A percentile compares a stretch with the other conserved stretches of the same genome.
phyloP scores from a whole-genome alignment of 2,113 vertebrate species.

The Lynx canadensis region DNA sequence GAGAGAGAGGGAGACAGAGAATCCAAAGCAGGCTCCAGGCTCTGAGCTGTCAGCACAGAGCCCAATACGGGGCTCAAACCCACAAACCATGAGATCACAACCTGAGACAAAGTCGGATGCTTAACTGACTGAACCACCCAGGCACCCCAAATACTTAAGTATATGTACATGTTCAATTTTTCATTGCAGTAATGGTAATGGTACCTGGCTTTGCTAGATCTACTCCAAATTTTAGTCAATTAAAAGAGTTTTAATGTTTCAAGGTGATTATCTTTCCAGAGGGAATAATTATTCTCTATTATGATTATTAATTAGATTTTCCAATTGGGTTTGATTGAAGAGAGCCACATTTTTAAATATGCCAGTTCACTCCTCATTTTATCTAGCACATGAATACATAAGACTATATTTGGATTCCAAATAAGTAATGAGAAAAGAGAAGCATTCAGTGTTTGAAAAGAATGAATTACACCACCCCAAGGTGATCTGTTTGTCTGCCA shows the following conservation, averaged over 20 bases:
- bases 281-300: background rate
- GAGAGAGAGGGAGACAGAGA: no score
- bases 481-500: background rate
- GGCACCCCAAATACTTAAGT: background rate
- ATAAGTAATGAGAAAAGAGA: background rate
- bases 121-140: no score
- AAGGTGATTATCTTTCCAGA: background rate
- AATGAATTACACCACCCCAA: background rate
- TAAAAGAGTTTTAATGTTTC: background rate
- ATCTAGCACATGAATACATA: background rate
- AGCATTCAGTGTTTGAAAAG: background rate
- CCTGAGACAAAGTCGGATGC: no score
- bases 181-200: background rate
- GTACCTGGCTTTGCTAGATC: background rate
- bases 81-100: no score
- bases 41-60: no score
- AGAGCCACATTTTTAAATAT: background rate
- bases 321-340: background rate
- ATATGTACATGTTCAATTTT: background rate
- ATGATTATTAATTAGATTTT: background rate
- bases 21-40: no score
- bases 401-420: background rate
- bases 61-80: no score
- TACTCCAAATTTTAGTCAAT: background rate
- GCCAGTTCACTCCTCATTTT: background rate